These are phyloP conservation scores for Steinernema feltiae DNA, from an alignment of 1,140 invertebrate species.

Conservation along the genomic window DNA sequence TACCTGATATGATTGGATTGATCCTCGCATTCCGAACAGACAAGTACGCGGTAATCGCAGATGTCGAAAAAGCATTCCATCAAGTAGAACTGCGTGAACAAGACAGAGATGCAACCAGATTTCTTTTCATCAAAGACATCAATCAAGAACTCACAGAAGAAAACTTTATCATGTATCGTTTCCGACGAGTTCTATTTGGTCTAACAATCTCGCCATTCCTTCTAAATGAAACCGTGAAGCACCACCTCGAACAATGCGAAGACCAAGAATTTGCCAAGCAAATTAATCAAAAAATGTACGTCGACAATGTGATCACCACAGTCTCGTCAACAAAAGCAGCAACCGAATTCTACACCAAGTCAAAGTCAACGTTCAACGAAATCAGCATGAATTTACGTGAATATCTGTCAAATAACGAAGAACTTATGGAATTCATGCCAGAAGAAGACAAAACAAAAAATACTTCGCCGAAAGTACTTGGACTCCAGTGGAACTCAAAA, in stretches of 20 bases:
- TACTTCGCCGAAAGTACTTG: constrained; percentile 18
- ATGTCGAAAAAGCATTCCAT: constrained; percentile 36
- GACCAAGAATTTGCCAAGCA: background rate
- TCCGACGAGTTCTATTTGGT: constrained; percentile 29
- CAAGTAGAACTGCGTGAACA: constrained; percentile 21
- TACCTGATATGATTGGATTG: constrained; percentile 18
- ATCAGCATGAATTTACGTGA: constrained; percentile 27
- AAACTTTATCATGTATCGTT: constrained; percentile 20
- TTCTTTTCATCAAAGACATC: constrained; percentile 34
- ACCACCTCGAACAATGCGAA: constrained; percentile 9
- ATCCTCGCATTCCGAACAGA: constrained; percentile 20
- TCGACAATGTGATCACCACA: constrained; percentile 26
- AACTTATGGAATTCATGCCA: background rate
- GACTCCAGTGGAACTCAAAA: constrained; percentile 11
- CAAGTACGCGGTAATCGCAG: constrained; percentile 24
- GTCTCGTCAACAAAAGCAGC: background rate
- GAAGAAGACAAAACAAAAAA: constrained; percentile 13
- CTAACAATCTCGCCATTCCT: constrained; percentile 26
- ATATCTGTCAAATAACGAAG: background rate
- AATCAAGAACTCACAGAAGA: background rate
- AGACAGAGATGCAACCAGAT: constrained; percentile 30
- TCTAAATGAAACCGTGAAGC: constrained; percentile 13
- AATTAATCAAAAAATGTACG: constrained; percentile 25
- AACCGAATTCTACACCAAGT: background rate
- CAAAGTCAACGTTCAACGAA: constrained; percentile 15